Conservation (phyloP, 2,797 vertebrate genomes). For the Pangasius macronema region DNA sequence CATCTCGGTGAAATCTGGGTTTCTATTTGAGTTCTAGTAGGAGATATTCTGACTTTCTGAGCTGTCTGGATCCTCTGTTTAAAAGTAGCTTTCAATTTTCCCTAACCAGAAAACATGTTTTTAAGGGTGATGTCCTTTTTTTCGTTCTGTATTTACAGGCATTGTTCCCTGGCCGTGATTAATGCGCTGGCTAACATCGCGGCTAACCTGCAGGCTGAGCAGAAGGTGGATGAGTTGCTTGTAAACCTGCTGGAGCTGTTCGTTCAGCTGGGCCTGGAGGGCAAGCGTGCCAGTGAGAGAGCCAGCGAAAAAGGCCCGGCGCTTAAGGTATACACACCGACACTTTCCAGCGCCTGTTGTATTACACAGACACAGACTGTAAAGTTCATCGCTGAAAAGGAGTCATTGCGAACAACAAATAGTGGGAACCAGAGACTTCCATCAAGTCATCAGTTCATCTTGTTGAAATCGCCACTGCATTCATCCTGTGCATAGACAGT, state of each 20-base stretch:
- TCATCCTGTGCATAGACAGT: not conserved
- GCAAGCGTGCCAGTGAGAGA: constrained; percentile 94
- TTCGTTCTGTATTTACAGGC: constrained; percentile 69
- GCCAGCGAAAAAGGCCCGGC: constrained; percentile 93
- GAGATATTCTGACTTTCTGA: not conserved
- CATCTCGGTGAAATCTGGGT: not conserved
- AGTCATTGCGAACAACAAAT: not conserved
- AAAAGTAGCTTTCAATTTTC: not conserved
- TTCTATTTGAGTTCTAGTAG: not conserved
- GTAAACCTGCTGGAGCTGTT: constrained; percentile 97
- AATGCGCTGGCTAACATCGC: constrained; percentile 97
- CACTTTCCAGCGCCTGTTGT: not conserved
- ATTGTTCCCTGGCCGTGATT: constrained; percentile 96
- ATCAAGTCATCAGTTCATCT: not conserved
- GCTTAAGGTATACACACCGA: constrained; percentile 81
- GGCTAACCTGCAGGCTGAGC: constrained; percentile 93
- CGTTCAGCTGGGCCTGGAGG: constrained; percentile 95
- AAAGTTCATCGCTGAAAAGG: not conserved
- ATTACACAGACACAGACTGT: not conserved
- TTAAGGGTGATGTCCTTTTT: not conserved
- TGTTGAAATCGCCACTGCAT: not conserved
- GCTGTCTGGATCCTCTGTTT: not conserved
- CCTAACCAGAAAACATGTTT: not conserved
- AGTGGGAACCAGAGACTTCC: not conserved
- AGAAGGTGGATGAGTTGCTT: constrained; percentile 93